Base-by-base conservation (phyloP, 2,888 invertebrate genomes). In the Dynastes hyllus region DNA sequence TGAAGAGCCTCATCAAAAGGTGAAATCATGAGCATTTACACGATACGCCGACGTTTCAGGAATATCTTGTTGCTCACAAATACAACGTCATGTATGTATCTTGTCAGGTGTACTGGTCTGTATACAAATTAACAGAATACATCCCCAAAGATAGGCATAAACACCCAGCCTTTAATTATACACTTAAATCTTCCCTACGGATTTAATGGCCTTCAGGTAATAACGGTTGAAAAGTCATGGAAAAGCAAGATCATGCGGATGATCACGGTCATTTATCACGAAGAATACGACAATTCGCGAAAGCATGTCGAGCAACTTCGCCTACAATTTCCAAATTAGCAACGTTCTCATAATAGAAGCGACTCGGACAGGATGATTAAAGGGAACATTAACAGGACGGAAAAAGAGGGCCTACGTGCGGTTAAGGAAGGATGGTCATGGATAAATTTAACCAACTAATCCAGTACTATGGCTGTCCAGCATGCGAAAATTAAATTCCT, bases 251-350 rank as follows among this genome's bases (percentile, higher is more conserved):
- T 51, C 29, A 22, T 27, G 51, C n/a, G 69, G 53, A 75, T 50
- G 22, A 58, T 61, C 45, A 40, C 40, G 45, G 4, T 40, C 73
- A 75, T 75, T 75, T 61, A 75, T 75, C 73, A 75, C 45, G 37
- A 27, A 8, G 61, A 45, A 45, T 61, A 32, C 73, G 61, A 61
- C 61, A 71, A 58, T 71, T 70, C 55, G 37, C 55, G 71, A 71
- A 63, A 75, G 45, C 61, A 32, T 61, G 27, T 29, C 27, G 27
- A 61, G 73, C 16, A 73, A 53, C 37, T 16, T 58, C 53, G 11
- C 61, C 45, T 50, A 61, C 73, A 75, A 75, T 75, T 75, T 75
- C 73, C 45, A 75, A 75, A 75, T 75, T 75, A 75, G 73, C 73
- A 75, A 61, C 73, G 45, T 27, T 75, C 45, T 45, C 61, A 75